These are phyloP conservation scores for Aramus guarauna DNA, from an alignment of 2,113 vertebrate species.

Conservation along the genomic window DNA sequence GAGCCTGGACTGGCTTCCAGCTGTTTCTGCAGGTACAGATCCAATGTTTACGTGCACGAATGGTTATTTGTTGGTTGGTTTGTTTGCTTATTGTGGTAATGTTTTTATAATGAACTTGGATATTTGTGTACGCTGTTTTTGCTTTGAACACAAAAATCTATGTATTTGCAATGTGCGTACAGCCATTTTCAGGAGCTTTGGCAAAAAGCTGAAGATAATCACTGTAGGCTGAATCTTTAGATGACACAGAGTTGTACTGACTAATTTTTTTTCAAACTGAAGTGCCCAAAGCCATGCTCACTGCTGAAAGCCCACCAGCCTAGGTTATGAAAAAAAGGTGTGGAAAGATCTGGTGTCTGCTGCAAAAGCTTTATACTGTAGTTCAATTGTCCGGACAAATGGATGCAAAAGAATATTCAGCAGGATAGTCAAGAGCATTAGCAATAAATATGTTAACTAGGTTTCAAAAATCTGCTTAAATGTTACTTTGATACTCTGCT, in stretches of 20 bases:
- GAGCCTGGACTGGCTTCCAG: neutral
- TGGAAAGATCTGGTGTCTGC: neutral
- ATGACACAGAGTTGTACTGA: neutral
- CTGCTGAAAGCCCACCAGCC: neutral
- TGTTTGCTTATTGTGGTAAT: neutral
- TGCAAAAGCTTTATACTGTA: neutral
- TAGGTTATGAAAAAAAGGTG: neutral
- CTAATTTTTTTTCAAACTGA: neutral
- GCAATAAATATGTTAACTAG: neutral
- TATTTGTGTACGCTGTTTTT: neutral
- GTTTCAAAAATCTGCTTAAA: neutral
- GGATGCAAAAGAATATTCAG: neutral
- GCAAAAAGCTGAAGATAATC: neutral
- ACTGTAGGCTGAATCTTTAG: neutral
- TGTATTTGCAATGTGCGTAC: neutral
- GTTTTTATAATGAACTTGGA: neutral
- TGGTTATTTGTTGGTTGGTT: neutral
- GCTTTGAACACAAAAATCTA: neutral
- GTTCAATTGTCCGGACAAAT: neutral
- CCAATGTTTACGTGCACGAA: neutral
- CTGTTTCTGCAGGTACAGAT: slow-evolving; percentile 37
- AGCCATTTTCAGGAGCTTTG: slow-evolving; percentile 11
- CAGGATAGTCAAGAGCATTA: neutral
- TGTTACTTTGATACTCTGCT: neutral
- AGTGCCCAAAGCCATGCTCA: neutral